Percentiles rank a stretch among this genome's conserved stretches.
phyloP scores from a whole-genome alignment of 2,888 invertebrate genomes.

The Hedychridium roseum region DNA sequence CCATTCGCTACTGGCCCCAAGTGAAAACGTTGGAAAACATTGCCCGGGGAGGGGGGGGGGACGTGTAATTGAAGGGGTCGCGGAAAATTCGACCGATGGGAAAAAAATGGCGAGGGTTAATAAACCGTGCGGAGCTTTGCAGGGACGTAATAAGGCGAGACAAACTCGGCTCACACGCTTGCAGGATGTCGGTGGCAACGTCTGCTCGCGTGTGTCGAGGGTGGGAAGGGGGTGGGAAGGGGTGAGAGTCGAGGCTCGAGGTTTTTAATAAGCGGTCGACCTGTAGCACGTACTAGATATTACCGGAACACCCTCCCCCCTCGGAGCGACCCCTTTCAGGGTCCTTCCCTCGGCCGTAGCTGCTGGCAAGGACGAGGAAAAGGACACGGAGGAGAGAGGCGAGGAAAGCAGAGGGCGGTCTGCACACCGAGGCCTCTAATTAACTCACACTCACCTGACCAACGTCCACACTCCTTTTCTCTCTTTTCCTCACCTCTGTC shows the following conservation, averaged over 20 bases:
- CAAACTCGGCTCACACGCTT: slow-evolving; percentile 30
- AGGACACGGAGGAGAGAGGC: slow-evolving; percentile 10
- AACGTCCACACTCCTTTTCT: background rate
- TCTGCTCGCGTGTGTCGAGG: slow-evolving; percentile 28
- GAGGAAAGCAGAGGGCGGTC: slow-evolving; percentile 20
- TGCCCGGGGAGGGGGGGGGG: too few species aligned
- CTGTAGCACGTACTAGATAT: slow-evolving; percentile 57
- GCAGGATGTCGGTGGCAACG: too few species aligned
- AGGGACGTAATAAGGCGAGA: slow-evolving; percentile 49
- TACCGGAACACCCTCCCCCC: slow-evolving; percentile 47
- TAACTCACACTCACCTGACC: slow-evolving; percentile 44
- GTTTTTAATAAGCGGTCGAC: slow-evolving; percentile 61
- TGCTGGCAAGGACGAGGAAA: slow-evolving; percentile 14
- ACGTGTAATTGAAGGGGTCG: too few species aligned
- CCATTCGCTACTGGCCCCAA: too few species aligned
- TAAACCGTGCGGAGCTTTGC: slow-evolving; percentile 33
- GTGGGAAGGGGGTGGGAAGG: slow-evolving; percentile 33
- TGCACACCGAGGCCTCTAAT: slow-evolving; percentile 45
- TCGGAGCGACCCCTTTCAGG: slow-evolving; percentile 30
- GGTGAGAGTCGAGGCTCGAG: slow-evolving; percentile 45
- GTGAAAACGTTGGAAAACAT: too few species aligned
- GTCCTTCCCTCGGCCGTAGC: slow-evolving; percentile 26
- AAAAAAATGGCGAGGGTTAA: slow-evolving; percentile 45
- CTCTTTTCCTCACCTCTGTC: background rate
- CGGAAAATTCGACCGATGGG: too few species aligned